phyloP scores from a whole-genome alignment of 1,140 invertebrate species.

The Acromyrmex heyeri region DNA sequence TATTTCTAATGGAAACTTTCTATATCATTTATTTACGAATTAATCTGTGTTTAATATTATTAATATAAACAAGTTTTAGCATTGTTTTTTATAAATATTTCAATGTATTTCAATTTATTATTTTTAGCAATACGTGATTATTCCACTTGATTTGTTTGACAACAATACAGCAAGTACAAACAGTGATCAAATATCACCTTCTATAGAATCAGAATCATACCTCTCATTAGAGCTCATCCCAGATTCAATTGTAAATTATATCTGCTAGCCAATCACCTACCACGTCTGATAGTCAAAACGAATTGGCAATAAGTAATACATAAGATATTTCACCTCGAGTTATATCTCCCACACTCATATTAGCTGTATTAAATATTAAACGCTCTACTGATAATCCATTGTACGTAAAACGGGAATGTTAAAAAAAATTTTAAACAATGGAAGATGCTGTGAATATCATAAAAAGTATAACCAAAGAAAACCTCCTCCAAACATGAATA shows the following conservation, averaged over 20 bases:
- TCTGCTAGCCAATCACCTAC: not conserved
- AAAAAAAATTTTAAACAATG: not conserved
- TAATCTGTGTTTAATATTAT: not conserved
- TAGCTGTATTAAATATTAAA: slow-evolving; percentile 1
- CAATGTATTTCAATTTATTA: not conserved
- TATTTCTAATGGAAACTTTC: not conserved
- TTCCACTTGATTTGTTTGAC: not conserved
- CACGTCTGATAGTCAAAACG: not conserved
- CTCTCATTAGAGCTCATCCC: not conserved
- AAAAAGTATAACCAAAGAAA: not conserved
- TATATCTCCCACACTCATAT: not conserved
- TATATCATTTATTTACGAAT: not conserved
- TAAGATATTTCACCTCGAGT: not conserved
- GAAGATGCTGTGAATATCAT: not conserved
- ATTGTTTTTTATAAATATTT: not conserved
- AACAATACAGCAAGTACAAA: not conserved
- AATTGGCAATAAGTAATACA: not conserved
- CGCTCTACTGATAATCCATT: not conserved
- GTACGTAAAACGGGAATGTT: not conserved
- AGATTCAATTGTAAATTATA: not conserved
- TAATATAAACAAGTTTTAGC: not conserved
- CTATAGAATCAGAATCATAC: not conserved
- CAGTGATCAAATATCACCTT: not conserved
- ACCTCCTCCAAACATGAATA: not conserved
- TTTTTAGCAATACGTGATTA: not conserved